Percentiles rank a stretch among this genome's conserved stretches.
These are phyloP conservation scores for Paguma larvata DNA, from an alignment of 2,797 vertebrate species.

Conservation along the genomic window DNA sequence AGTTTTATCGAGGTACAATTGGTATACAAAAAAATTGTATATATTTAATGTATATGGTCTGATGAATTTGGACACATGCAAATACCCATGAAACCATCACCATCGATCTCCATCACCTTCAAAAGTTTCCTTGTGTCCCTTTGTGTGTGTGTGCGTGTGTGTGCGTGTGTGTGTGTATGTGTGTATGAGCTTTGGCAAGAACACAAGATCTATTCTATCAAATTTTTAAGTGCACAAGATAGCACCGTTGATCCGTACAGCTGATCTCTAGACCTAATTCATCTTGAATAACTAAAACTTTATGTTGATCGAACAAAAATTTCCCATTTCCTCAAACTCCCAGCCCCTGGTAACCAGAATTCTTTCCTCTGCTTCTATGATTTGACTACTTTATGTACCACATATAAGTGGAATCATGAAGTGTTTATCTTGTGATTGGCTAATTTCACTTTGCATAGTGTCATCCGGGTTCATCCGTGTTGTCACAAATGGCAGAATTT, in stretches of 20 bases:
- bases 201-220: background rate
- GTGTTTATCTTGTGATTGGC: background rate
- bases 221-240: background rate
- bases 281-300: background rate
- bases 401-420: background rate
- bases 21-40: background rate
- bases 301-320: background rate
- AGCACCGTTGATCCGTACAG: background rate
- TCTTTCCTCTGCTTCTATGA: background rate
- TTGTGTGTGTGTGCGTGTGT: background rate
- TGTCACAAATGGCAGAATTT: background rate
- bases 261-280: background rate
- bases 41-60: background rate
- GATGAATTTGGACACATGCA: background rate
- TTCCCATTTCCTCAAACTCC: background rate
- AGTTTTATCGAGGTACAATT: background rate
- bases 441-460: background rate
- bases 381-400: background rate
- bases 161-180: background rate
- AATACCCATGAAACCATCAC: background rate
- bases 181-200: background rate
- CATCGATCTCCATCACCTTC: background rate
- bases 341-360: background rate
- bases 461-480: background rate
- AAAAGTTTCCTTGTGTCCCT: background rate